phyloP scores from a whole-genome alignment of 2,888 invertebrate species.

The Salticus scenicus region DNA sequence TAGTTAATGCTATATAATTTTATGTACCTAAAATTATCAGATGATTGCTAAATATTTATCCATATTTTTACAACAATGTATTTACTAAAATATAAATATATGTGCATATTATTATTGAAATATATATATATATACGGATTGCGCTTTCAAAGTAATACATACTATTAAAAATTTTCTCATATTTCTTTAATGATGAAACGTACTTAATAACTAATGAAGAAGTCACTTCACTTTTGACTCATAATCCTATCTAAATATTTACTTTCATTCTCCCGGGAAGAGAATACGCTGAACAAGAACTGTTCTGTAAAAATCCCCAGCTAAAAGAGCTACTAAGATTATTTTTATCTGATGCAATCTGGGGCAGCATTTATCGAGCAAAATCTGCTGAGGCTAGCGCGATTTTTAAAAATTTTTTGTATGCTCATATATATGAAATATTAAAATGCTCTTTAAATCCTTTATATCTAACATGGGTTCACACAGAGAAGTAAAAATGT shows the following conservation, averaged over 20 bases:
- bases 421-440: constrained; percentile 33
- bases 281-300: background rate
- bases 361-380: background rate
- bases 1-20: no score
- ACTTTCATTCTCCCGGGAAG: background rate
- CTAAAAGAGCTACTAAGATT: background rate
- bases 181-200: no score
- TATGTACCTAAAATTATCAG: no score
- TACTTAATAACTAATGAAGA: no score
- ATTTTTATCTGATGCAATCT: background rate
- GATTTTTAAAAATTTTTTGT: background rate
- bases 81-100: no score
- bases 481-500: background rate
- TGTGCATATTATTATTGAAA: no score
- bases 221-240: no score
- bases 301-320: background rate
- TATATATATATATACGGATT: no score
- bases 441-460: constrained; percentile 20
- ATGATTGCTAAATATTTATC: no score
- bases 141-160: no score
- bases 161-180: no score
- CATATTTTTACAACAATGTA: no score
- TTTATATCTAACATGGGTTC: constrained; percentile 41
- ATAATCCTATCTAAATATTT: background rate
- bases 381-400: background rate